Evolutionary conservation across 2,113 vertebrate genomes (phyloP).

Genomic region (Aphyosemion australe): DNA sequence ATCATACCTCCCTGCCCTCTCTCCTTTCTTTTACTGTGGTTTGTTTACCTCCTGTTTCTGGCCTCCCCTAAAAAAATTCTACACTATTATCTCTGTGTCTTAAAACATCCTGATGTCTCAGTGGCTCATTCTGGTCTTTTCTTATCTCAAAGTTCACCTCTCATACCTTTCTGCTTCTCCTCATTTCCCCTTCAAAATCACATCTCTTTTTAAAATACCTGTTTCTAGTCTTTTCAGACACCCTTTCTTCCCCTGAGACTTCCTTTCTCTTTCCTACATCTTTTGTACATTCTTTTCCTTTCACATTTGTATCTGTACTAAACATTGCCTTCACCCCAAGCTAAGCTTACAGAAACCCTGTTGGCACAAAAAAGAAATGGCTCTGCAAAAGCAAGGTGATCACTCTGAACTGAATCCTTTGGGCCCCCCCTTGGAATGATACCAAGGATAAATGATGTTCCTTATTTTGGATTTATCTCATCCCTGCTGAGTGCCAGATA

Average conservation of each 20-base stretch:
- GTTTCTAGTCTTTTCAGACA: not conserved
- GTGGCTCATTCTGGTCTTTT: conserved; percentile 1
- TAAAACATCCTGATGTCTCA: conserved; percentile 14
- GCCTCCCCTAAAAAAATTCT: conserved; percentile 2
- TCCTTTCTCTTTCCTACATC: not conserved
- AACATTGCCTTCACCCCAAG: conserved; percentile 4
- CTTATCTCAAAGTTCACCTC: conserved; percentile 25
- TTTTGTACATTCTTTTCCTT: not conserved
- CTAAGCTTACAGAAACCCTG: conserved; percentile 8
- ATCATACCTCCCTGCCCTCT: not conserved
- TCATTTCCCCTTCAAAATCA: conserved; percentile 3
- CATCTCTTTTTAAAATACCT: not conserved
- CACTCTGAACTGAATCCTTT: not conserved
- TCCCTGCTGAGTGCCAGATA: conserved; percentile 20
- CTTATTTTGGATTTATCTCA: not conserved
- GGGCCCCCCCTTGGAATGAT: not conserved
- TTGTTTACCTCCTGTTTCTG: not conserved
- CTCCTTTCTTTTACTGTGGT: not conserved
- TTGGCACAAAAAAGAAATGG: conserved; percentile 13
- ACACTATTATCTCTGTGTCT: conserved; percentile 10
- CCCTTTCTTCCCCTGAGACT: not conserved
- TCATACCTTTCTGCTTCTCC: not conserved
- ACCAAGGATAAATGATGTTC: conserved; percentile 21
- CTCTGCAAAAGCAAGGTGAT: conserved; percentile 25
- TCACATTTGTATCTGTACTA: not conserved